These are phyloP conservation scores for Magallana nippona DNA, from an alignment of 2,888 invertebrate genomes.

Conservation along the genomic window DNA sequence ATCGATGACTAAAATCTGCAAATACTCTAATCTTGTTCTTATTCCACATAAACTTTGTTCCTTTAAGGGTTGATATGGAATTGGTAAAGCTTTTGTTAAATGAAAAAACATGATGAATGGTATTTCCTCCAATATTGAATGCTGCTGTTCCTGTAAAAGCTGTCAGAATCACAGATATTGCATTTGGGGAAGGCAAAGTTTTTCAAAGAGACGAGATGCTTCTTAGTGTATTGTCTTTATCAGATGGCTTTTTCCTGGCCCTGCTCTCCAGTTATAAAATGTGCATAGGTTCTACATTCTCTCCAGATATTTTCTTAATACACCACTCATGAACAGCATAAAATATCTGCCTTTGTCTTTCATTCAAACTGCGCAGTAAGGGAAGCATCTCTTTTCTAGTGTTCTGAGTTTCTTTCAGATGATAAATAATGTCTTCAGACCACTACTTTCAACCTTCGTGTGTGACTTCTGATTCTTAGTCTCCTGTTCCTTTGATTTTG, in stretches of 20 bases:
- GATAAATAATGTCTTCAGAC: background rate
- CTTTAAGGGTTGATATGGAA: constrained; percentile 44
- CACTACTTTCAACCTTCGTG: background rate
- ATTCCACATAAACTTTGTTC: constrained; percentile 51
- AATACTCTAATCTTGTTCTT: constrained; percentile 42
- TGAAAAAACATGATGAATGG: constrained; percentile 64
- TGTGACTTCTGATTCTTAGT: constrained; percentile 6
- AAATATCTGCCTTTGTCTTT: constrained; percentile 14
- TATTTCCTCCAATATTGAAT: constrained; percentile 61
- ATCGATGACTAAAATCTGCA: constrained; percentile 71
- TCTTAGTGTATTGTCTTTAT: constrained; percentile 35
- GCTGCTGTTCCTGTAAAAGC: constrained; percentile 44
- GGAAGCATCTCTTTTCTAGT: constrained; percentile 11
- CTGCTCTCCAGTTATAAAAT: constrained; percentile 46
- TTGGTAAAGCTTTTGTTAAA: constrained; percentile 40
- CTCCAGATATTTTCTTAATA: constrained; percentile 1
- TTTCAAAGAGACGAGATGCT: constrained; percentile 33
- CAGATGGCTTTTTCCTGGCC: constrained; percentile 39
- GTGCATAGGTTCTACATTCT: constrained; percentile 21
- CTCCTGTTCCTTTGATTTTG: background rate
- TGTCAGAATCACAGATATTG: constrained; percentile 50
- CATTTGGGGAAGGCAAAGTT: constrained; percentile 40
- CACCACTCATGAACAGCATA: constrained; percentile 36
- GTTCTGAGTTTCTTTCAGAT: background rate
- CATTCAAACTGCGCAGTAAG: constrained; percentile 21